Evolutionary conservation across 2,888 invertebrate genomes (phyloP), one percentile per base, ranked within the genome.

Genomic region (Blastobasis lacticolella): DNA sequence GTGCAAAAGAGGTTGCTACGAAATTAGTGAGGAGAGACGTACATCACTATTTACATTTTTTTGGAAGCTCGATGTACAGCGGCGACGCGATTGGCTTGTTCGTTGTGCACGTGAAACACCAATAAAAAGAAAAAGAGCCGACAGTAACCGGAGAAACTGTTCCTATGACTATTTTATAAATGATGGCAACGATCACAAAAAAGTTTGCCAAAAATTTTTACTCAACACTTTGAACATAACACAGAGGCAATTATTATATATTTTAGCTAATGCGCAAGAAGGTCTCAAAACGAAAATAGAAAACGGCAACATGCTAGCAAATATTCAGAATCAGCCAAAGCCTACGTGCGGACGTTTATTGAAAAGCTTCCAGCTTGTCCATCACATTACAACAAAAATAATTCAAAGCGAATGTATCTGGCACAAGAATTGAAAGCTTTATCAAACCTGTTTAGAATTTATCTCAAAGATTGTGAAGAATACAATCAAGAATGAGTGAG

Each of bases 281-380:
- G 42, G 42, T 5, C 42, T 5, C 42, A 42, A 42, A 42, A 42
- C 4, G 42, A 42, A 5, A 42, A n/a, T 8, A 42, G 5, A 42
- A 42, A 42, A 42, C 42, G 9, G 42, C 4, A 42, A 5, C 4
- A 7, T 42, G 8, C 42, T n/a, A 5, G 4, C 4, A 42, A 42
- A 42, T 42, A 5, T 42, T 5, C 4, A 4, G 42, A 42, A 42
- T 5, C 4, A 5, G 42, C 4, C 5, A 42, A 42, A 42, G 4
- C 5, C 5, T 5, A 6, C 8, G 42, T 45, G 10, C 45, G 45
- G 46, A 49, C 45, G 36, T 58, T 50, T 50, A 58, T 59, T 38
- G 55, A 57, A 53, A 48, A 45, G n/a, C 45, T 60, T 38, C 57
- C 59, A 4, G 55, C 55, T n/a, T 48, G 55, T 7, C 54, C 54